Percentiles rank a stretch among this genome's conserved stretches.
Conservation (phyloP, 2,888 invertebrate genomes). For the Eupithecia subfuscata region DNA sequence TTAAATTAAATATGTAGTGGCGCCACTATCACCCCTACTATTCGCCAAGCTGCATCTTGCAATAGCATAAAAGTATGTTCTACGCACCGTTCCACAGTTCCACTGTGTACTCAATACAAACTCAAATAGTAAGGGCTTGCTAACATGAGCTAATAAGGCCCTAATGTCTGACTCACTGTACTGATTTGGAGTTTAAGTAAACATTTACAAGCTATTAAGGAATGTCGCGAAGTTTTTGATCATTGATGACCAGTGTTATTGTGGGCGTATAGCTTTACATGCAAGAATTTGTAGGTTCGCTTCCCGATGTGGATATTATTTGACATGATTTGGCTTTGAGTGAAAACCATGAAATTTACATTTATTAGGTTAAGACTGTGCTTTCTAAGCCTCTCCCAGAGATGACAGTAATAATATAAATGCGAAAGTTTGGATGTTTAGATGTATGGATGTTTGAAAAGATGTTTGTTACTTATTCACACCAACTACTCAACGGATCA, state of each 20-base stretch:
- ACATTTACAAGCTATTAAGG: slow-evolving; percentile 59
- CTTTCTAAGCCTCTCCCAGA: too few species aligned
- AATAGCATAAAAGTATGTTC: background rate
- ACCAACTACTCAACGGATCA: too few species aligned
- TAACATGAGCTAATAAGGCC: slow-evolving; percentile 72
- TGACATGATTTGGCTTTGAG: background rate
- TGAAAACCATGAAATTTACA: background rate
- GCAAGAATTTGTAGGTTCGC: background rate
- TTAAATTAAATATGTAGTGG: too few species aligned
- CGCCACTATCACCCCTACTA: too few species aligned
- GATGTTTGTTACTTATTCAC: too few species aligned
- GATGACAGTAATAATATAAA: too few species aligned
- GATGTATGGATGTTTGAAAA: too few species aligned
- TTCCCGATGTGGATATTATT: background rate
- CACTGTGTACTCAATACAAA: background rate
- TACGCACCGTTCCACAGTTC: background rate
- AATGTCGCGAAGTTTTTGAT: slow-evolving; percentile 38
- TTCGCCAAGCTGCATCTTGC: background rate
- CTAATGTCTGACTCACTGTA: slow-evolving; percentile 67
- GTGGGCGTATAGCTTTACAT: background rate
- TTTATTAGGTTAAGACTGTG: too few species aligned
- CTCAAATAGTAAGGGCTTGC: slow-evolving; percentile 48
- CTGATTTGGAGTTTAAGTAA: slow-evolving; percentile 66
- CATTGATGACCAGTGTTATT: background rate
- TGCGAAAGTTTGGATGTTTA: too few species aligned